A percentile compares a stretch with the other conserved stretches of the same genome.
These are phyloP conservation scores for Escarpia spicata DNA, from an alignment of 2,888 invertebrate species.

Conservation along the genomic window DNA sequence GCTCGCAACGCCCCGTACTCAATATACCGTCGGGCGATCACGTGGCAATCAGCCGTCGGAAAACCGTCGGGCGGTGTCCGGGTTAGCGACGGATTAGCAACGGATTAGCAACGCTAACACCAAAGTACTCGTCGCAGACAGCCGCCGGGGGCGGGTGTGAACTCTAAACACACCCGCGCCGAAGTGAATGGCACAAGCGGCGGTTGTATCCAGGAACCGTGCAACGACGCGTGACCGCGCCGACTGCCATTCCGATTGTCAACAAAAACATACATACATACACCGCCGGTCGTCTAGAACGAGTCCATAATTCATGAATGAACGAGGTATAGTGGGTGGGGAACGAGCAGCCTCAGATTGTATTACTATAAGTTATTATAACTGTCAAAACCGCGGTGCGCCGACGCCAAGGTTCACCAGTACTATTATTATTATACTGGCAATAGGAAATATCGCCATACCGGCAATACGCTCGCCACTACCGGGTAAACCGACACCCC, in stretches of 20 bases:
- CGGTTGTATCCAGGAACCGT: background rate
- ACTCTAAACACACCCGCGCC: background rate
- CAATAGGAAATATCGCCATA: background rate
- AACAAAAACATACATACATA: background rate
- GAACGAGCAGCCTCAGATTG: background rate
- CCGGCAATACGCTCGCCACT: background rate
- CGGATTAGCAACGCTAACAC: background rate
- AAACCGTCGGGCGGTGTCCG: background rate
- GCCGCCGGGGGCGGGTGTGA: background rate
- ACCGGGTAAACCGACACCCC: background rate
- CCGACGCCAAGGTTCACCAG: background rate
- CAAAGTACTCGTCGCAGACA: background rate
- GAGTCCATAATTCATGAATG: background rate
- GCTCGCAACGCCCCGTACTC: background rate
- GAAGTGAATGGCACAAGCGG: background rate
- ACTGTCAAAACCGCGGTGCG: background rate
- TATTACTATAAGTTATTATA: background rate
- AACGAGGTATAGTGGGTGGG: background rate
- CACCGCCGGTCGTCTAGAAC: background rate
- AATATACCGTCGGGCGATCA: background rate
- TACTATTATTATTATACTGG: no score
- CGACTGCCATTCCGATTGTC: background rate
- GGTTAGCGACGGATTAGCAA: no score
- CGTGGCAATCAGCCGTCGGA: background rate
- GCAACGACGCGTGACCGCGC: background rate